Evolutionary conservation across 1,140 invertebrate species (phyloP).

Genomic region (Babylonia areolata): DNA sequence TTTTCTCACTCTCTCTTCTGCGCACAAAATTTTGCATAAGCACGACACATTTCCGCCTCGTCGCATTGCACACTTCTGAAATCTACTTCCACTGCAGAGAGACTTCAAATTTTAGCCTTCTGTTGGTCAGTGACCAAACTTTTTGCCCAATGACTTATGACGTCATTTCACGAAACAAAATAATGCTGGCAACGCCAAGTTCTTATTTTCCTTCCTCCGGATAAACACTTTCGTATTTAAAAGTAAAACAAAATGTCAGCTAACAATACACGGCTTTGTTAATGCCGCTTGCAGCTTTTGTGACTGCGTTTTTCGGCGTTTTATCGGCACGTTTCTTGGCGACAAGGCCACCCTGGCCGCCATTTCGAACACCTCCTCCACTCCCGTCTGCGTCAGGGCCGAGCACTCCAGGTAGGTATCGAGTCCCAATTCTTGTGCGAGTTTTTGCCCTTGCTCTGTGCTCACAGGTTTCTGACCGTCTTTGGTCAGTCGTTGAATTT

Average conservation of each 20-base stretch:
- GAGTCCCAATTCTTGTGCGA: slow-evolving; percentile 82
- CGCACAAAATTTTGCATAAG: too few species aligned
- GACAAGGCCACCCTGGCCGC: slow-evolving; percentile 72
- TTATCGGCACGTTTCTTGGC: neutral
- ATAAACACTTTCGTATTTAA: neutral
- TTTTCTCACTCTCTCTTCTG: too few species aligned
- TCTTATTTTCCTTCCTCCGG: neutral
- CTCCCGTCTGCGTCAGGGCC: slow-evolving; percentile 90
- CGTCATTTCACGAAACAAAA: too few species aligned
- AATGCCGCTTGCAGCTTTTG: too few species aligned
- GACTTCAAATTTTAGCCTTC: too few species aligned
- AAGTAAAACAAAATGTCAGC: neutral
- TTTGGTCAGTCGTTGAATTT: slow-evolving; percentile 88
- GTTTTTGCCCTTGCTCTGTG: slow-evolving; percentile 83
- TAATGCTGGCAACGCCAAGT: too few species aligned
- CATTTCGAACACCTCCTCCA: slow-evolving; percentile 92
- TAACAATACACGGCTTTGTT: neutral
- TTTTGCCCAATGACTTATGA: too few species aligned
- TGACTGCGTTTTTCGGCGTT: neutral
- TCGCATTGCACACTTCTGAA: too few species aligned
- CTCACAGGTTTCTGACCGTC: slow-evolving; percentile 88
- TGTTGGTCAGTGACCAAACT: too few species aligned
- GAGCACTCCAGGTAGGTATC: slow-evolving; percentile 94
- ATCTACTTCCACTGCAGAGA: too few species aligned
- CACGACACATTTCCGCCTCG: too few species aligned